Evolutionary conservation across 2,888 invertebrate species (phyloP), one percentile per base, ranked within the genome.

Genomic region (Celastrina argiolus): DNA sequence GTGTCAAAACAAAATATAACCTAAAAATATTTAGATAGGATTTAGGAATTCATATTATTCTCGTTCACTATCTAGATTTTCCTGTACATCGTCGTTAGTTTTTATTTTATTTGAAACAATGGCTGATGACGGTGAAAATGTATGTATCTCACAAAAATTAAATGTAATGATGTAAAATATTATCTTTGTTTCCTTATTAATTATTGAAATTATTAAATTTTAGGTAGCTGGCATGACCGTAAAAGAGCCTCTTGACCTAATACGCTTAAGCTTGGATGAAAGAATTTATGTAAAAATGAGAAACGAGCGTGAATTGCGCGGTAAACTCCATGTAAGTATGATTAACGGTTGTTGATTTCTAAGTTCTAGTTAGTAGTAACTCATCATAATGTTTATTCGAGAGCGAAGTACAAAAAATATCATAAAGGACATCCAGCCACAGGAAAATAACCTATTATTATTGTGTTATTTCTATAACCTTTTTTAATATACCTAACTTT

Each of bases 241-340:
- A 0, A 99, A 99, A 84, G 99, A 99, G 83, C 99, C 99, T 0
- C 90, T 99, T 59, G 99, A 99, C 92, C 92, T 99, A 64, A 97
- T 99, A 72, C 94, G 99, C 69, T 93, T 99, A 12, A 99, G 99
- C 91, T 93, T 99, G 74, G 99, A 99, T 89, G 99, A 99, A 85
- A 94, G 97, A 78, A 99, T 99, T 79, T 99, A 98, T 78, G 99
- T 99, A 0, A 99, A 99, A 92, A 99, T 99, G 99, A 94, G 99
- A 66, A 99, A 98, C 83, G 99, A 99, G 81, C 93, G 99, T 67
- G 99, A 99, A 91, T 92, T 99, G n/a, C 92, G 97, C 68, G 99
- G 99, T 6, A 93, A 97, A 78, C 91, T 99, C 66, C 98, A 99
- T 89, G 98, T 98, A 93, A 93, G 94, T 85, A 71, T 39, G 59